phyloP scores from a whole-genome alignment of 2,113 vertebrate genomes.

The Nansenia antarctica region DNA sequence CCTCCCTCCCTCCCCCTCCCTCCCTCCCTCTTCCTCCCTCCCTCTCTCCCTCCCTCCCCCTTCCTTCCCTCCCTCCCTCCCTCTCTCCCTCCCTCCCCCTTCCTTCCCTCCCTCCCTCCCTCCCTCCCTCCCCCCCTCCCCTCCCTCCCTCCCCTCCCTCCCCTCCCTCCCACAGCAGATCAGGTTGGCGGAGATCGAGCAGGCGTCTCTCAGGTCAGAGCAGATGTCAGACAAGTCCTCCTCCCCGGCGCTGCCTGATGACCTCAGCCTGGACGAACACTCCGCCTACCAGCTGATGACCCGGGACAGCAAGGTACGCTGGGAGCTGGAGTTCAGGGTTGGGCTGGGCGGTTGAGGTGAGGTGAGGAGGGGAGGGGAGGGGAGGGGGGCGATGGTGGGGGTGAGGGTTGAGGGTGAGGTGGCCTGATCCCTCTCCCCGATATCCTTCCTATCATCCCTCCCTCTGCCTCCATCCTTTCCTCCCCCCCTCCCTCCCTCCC shows the following conservation, averaged over 20 bases:
- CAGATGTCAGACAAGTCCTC: constrained; percentile 91
- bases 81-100: constrained; percentile 44
- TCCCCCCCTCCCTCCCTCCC: constrained; percentile 11
- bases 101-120: constrained; percentile 50
- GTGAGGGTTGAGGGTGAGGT: not conserved
- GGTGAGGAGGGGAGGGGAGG: not conserved
- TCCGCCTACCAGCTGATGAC: constrained; percentile 76
- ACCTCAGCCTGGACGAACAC: constrained; percentile 88
- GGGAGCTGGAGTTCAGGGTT: no score
- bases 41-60: constrained; percentile 54
- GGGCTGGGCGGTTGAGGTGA: no score
- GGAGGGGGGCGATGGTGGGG: not conserved
- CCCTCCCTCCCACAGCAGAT: constrained; percentile 79
- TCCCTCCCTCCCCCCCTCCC: constrained; percentile 57
- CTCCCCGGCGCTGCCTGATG: constrained; percentile 88
- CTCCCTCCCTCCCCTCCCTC: constrained; percentile 52
- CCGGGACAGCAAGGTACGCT: constrained; percentile 81
- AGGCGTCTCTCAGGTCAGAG: constrained; percentile 87
- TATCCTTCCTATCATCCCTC: not conserved
- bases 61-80: constrained; percentile 51
- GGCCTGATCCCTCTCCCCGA: not conserved
- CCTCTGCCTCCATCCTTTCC: constrained; percentile 22
- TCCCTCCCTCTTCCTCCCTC: constrained; percentile 47
- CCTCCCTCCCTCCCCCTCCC: not conserved
- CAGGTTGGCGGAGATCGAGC: constrained; percentile 96